A percentile compares a stretch with the other conserved stretches of the same genome.
phyloP scores from a whole-genome alignment of 2,888 invertebrate species.

The Venustoraphidia nigricollis region DNA sequence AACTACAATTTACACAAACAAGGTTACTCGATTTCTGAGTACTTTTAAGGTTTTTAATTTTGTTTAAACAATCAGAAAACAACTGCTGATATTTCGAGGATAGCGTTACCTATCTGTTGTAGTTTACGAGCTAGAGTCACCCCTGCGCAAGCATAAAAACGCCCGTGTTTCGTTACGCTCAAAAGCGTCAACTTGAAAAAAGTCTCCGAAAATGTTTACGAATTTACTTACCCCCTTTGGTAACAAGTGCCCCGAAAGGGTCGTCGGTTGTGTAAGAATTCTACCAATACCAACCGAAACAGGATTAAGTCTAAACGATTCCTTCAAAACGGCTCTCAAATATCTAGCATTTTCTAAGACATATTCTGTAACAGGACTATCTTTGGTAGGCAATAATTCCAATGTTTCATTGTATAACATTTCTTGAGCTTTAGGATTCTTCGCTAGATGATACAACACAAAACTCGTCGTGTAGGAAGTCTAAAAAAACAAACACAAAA shows the following conservation, averaged over 20 bases:
- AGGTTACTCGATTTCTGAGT: too few species aligned
- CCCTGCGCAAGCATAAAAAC: too few species aligned
- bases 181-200: too few species aligned
- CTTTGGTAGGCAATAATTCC: slow-evolving; percentile 34
- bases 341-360: slow-evolving; percentile 48
- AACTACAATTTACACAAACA: not conserved
- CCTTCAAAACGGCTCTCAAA: slow-evolving; percentile 68
- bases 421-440: slow-evolving; percentile 49
- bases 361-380: slow-evolving; percentile 38
- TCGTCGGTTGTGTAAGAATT: slow-evolving; percentile 48
- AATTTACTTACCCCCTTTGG: slow-evolving; percentile 51
- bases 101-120: too few species aligned
- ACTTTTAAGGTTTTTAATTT: too few species aligned
- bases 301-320: slow-evolving; percentile 67
- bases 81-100: too few species aligned
- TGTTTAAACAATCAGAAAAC: too few species aligned
- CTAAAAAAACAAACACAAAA: slow-evolving; percentile 29
- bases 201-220: too few species aligned
- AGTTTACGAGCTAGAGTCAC: too few species aligned
- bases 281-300: slow-evolving; percentile 73
- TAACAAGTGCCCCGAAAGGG: slow-evolving; percentile 55
- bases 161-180: too few species aligned
- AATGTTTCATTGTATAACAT: slow-evolving; percentile 47
- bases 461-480: slow-evolving; percentile 66
- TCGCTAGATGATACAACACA: slow-evolving; percentile 62